Conservation (phyloP, 1,140 invertebrate genomes). For the Phymastichus coffea region DNA sequence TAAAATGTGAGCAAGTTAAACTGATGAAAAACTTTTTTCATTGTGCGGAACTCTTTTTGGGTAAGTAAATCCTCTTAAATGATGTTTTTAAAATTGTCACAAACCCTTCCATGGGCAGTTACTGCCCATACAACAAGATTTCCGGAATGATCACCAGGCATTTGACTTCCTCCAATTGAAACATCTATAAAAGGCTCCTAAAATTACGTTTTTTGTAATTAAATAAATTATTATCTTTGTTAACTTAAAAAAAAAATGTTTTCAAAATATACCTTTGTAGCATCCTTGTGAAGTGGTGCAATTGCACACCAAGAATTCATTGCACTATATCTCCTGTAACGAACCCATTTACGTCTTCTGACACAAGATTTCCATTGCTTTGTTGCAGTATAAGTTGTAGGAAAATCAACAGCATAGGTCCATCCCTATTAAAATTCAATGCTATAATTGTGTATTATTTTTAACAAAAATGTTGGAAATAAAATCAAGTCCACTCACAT, state of each 20-base stretch:
- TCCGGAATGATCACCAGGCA: slow-evolving; percentile 73
- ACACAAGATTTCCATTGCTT: slow-evolving; percentile 92
- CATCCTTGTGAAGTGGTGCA: slow-evolving; percentile 82
- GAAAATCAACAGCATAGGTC: slow-evolving; percentile 94
- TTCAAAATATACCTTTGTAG: slow-evolving; percentile 64
- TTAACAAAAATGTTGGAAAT: neutral
- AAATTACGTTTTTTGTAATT: slow-evolving; percentile 31
- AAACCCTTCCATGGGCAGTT: slow-evolving; percentile 81
- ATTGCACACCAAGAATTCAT: slow-evolving; percentile 91
- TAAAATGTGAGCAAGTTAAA: no score
- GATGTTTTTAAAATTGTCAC: no score
- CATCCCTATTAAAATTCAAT: slow-evolving; percentile 71
- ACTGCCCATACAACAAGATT: slow-evolving; percentile 86
- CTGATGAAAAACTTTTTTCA: no score
- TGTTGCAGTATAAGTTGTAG: slow-evolving; percentile 75
- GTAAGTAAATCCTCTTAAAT: no score
- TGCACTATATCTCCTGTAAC: slow-evolving; percentile 82
- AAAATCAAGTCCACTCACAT: slow-evolving; percentile 57
- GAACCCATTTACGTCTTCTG: slow-evolving; percentile 83
- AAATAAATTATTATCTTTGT: no score
- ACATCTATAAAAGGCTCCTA: slow-evolving; percentile 81
- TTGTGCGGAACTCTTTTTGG: no score
- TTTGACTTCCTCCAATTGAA: slow-evolving; percentile 77
- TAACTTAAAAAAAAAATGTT: neutral
- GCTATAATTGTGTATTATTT: slow-evolving; percentile 7